Conservation (phyloP, 2,888 invertebrate species). For the Apoda limacodes region DNA sequence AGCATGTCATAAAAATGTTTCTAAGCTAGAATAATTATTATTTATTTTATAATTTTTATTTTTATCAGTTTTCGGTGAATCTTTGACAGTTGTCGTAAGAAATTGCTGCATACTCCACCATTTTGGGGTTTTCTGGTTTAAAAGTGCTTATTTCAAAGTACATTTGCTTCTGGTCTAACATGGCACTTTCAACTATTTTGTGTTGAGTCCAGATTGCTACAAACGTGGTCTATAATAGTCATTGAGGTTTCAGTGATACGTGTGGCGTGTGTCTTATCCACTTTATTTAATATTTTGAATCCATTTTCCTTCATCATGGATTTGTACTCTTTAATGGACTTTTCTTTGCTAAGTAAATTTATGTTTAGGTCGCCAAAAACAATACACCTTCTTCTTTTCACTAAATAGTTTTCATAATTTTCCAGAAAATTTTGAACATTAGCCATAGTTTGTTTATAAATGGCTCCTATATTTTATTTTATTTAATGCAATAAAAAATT, state of each 20-base stretch:
- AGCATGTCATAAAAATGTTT: background rate
- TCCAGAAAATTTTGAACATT: background rate
- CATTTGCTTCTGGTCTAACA: no score
- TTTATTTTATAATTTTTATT: no score
- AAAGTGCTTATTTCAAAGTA: no score
- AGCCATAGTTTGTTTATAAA: background rate
- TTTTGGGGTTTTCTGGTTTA: no score
- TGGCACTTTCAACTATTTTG: no score
- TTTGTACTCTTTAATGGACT: background rate
- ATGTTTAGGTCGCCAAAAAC: slow-evolving; percentile 1
- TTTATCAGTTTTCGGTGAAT: no score
- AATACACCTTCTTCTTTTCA: background rate
- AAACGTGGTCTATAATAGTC: no score
- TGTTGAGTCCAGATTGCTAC: no score
- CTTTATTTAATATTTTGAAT: background rate
- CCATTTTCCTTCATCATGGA: background rate
- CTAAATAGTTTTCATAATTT: background rate
- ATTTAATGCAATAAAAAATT: no score
- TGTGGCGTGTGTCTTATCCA: background rate
- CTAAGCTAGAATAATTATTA: no score
- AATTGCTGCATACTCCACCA: no score
- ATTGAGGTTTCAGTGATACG: background rate
- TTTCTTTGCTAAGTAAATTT: background rate
- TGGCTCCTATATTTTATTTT: background rate
- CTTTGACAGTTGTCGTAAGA: no score